Evolutionary conservation across 2,888 invertebrate species (phyloP).

Genomic region (Mimachlamys varia): DNA sequence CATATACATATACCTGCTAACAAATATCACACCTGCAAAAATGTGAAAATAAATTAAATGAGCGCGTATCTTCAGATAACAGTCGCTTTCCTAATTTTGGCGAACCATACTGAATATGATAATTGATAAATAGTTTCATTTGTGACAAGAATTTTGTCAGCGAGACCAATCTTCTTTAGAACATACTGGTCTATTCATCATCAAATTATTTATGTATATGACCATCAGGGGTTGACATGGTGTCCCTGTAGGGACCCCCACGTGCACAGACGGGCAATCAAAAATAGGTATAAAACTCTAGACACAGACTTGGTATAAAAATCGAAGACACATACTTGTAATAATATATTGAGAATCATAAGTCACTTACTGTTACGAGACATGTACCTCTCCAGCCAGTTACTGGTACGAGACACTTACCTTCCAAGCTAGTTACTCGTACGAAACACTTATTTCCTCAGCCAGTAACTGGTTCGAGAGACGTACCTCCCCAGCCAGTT

Average conservation of each 20-base stretch:
- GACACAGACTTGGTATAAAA: neutral
- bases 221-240: neutral
- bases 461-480: too few relatives aligned
- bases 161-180: neutral
- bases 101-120: neutral
- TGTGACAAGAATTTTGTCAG: neutral
- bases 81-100: neutral
- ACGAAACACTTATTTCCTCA: too few relatives aligned
- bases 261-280: neutral
- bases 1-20: constrained; percentile 5
- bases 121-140: neutral
- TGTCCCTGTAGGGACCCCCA: neutral
- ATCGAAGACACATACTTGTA: neutral
- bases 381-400: too few relatives aligned
- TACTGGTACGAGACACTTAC: too few relatives aligned
- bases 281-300: neutral
- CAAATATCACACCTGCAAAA: constrained; percentile 1
- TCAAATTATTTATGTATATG: neutral
- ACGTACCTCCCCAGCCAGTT: too few relatives aligned
- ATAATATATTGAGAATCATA: too few relatives aligned
- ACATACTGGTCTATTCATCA: neutral
- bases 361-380: too few relatives aligned
- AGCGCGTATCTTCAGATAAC: neutral
- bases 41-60: neutral
- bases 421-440: too few relatives aligned